A percentile compares a stretch with the other conserved stretches of the same genome.
phyloP scores from a whole-genome alignment of 2,888 invertebrate species.

The Hoplodrina blanda region DNA sequence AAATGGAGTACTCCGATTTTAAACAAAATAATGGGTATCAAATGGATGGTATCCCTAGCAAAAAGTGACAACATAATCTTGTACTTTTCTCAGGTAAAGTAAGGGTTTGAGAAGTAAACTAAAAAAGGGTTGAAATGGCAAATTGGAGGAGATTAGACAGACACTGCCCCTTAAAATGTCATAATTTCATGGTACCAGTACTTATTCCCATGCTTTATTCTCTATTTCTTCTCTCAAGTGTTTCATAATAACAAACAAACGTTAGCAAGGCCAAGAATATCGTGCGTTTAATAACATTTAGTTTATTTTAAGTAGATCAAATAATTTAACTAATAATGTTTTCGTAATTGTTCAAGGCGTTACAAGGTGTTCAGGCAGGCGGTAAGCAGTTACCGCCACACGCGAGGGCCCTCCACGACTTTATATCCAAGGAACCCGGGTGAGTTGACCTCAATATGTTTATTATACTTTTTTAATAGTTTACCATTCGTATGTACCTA shows the following conservation, averaged over 20 bases:
- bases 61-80: no score
- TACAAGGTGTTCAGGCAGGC: constrained; percentile 75
- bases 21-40: no score
- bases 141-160: no score
- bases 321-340: constrained; percentile 18
- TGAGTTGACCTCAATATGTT: constrained; percentile 73
- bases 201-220: no score
- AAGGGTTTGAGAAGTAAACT: no score
- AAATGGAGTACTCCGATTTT: no score
- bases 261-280: not conserved
- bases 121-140: no score
- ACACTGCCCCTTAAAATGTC: no score
- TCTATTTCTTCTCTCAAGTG: no score
- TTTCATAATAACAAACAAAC: not conserved
- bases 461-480: constrained; percentile 1
- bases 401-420: constrained; percentile 97
- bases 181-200: no score
- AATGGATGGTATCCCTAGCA: no score
- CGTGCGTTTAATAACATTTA: constrained; percentile 9
- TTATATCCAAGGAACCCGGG: constrained; percentile 96
- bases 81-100: no score
- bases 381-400: constrained; percentile 94
- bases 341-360: constrained; percentile 66
- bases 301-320: not conserved
- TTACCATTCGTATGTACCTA: not conserved